phyloP scores from a whole-genome alignment of 1,140 invertebrate species.

The Lepidurus apus region DNA sequence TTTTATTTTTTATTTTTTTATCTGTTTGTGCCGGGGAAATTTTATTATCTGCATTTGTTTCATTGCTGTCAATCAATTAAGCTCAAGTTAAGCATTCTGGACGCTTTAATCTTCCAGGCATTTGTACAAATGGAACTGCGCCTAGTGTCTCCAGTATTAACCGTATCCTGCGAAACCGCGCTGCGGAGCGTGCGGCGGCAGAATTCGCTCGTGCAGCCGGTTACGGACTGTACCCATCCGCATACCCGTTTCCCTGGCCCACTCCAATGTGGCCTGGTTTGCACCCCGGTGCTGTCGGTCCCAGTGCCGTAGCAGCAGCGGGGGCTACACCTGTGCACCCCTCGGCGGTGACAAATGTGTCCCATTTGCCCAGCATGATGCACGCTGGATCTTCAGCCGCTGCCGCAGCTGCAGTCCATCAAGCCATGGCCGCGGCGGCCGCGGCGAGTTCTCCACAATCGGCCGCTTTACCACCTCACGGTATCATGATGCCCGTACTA shows the following conservation, averaged over 20 bases:
- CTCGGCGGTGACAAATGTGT: slow-evolving; percentile 2
- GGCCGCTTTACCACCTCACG: slow-evolving; percentile 9
- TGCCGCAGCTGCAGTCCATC: slow-evolving; percentile 27
- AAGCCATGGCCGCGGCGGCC: slow-evolving; percentile 6
- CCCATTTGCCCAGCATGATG: slow-evolving; percentile 1
- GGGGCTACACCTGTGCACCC: slow-evolving; percentile 33
- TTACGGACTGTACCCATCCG: slow-evolving; percentile 67
- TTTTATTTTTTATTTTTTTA: too few relatives aligned
- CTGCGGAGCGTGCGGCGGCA: slow-evolving; percentile 84
- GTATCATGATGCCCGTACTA: background rate
- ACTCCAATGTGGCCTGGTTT: slow-evolving; percentile 37
- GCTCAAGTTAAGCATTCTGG: background rate
- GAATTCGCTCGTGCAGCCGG: slow-evolving; percentile 86
- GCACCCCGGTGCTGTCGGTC: slow-evolving; percentile 33
- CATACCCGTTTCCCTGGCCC: slow-evolving; percentile 43
- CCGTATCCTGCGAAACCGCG: slow-evolving; percentile 80
- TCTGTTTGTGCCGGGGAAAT: too few relatives aligned
- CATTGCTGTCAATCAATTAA: background rate
- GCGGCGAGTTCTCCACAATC: slow-evolving; percentile 28
- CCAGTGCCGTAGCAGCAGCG: slow-evolving; percentile 33
- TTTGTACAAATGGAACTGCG: slow-evolving; percentile 82
- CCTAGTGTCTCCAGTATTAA: slow-evolving; percentile 89
- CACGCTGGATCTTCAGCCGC: slow-evolving; percentile 20
- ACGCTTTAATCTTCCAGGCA: slow-evolving; percentile 52
- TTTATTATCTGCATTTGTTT: too few relatives aligned